Evolutionary conservation across 1,140 invertebrate species (phyloP).

Genomic region (Megalonaias nervosa): DNA sequence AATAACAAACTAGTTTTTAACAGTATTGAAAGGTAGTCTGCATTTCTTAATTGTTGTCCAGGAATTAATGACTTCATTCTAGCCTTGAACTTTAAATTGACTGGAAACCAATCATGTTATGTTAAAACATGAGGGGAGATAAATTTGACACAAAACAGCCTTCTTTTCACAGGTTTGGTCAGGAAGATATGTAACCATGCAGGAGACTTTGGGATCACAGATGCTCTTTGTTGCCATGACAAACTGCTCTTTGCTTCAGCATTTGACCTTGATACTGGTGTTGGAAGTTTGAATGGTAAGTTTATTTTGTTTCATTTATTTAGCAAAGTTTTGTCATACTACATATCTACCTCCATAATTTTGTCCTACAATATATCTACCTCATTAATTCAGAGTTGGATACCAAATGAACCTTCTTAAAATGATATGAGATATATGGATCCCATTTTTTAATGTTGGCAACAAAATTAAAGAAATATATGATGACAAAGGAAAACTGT

Average conservation of each 20-base stretch:
- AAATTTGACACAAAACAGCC: no score
- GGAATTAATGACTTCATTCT: no score
- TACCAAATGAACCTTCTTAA: background rate
- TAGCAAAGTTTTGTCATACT: background rate
- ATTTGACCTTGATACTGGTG: constrained; percentile 59
- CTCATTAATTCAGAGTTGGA: background rate
- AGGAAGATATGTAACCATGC: constrained; percentile 56
- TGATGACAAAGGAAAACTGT: background rate
- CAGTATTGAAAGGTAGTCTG: no score
- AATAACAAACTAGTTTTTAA: no score
- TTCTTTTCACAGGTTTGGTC: constrained; percentile 51
- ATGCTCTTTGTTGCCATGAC: constrained; percentile 50
- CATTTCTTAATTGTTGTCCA: no score
- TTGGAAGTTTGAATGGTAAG: constrained; percentile 64
- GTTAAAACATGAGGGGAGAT: no score
- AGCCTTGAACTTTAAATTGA: no score
- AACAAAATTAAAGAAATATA: background rate
- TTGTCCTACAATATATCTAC: background rate
- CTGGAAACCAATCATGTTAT: no score
- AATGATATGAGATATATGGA: background rate
- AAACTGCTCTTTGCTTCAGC: constrained; percentile 54
- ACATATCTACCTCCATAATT: background rate
- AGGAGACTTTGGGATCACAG: constrained; percentile 59
- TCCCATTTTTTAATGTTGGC: background rate
- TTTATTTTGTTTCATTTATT: background rate